These are phyloP conservation scores for Crambe crambe DNA, from an alignment of 37 sponge, comb jelly and placozoan species.

Conservation along the genomic window DNA sequence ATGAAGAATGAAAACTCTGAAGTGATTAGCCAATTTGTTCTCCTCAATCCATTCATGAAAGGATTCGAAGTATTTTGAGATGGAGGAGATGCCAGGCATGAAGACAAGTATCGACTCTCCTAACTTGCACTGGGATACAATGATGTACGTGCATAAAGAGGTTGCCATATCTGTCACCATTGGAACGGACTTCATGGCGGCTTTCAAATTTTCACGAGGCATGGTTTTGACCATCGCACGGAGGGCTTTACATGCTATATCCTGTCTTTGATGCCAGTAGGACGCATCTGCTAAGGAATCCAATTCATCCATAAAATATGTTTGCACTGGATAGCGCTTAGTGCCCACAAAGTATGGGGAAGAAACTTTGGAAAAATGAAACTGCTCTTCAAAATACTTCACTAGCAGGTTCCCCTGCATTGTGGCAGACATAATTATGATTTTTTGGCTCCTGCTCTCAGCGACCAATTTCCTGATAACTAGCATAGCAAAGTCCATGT, in stretches of 20 bases:
- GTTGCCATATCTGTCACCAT: constrained; percentile 3
- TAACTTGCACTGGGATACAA: constrained; percentile 41
- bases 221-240: background rate
- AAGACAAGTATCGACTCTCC: constrained; percentile 70
- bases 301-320: constrained; percentile 56
- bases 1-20: constrained; percentile 61
- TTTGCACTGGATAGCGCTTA: constrained; percentile 45
- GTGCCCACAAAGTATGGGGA: constrained; percentile 64
- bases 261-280: constrained; percentile 15
- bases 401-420: constrained; percentile 49
- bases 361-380: constrained; percentile 29
- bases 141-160: constrained; percentile 44
- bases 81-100: constrained; percentile 66
- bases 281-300: background rate
- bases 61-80: constrained; percentile 38
- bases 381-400: constrained; percentile 54
- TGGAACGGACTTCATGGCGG: constrained; percentile 1
- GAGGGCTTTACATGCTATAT: background rate
- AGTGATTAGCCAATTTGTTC: constrained; percentile 7
- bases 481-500: constrained; percentile 66
- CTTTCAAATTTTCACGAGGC: background rate
- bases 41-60: constrained; percentile 5
- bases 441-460: constrained; percentile 18
- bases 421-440: constrained; percentile 84
- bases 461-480: constrained; percentile 55